A percentile compares a stretch with the other conserved stretches of the same genome.
Evolutionary conservation across 2,113 vertebrate species (phyloP).

Genomic region (Eulacestoma nigropectus): DNA sequence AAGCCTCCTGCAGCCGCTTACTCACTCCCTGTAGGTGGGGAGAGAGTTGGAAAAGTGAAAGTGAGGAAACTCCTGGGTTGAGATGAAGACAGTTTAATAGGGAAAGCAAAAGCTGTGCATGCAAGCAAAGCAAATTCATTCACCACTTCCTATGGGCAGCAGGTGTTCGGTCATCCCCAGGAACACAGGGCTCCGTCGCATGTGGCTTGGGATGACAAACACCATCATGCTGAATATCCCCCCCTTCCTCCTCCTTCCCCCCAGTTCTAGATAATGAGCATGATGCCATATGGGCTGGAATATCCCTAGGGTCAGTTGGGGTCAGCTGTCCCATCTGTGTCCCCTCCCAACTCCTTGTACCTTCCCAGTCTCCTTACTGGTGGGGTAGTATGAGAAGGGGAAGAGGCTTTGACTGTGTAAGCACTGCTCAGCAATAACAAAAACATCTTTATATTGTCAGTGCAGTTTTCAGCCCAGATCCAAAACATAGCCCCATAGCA

Average conservation of each 20-base stretch:
- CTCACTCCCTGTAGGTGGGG: neutral
- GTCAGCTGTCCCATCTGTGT: neutral
- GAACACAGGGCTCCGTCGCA: neutral
- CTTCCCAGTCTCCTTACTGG: neutral
- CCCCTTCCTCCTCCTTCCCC: neutral
- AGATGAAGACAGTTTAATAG: neutral
- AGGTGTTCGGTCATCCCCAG: neutral
- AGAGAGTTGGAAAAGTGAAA: neutral
- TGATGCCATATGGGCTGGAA: neutral
- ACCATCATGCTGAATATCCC: rapidly evolving
- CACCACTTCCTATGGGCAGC: neutral
- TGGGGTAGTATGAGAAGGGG: neutral
- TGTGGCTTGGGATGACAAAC: neutral
- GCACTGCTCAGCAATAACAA: neutral
- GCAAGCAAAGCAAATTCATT: neutral
- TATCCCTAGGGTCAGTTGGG: neutral
- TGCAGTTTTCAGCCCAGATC: neutral
- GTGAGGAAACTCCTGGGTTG: neutral
- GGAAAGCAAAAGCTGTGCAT: neutral
- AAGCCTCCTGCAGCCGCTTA: rapidly evolving
- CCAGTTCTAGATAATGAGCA: neutral
- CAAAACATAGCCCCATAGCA: neutral
- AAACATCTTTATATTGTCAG: neutral
- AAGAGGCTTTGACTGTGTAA: neutral
- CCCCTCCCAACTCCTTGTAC: neutral